Conservation (phyloP, 2,888 invertebrate species). For the Lacanobia wlatinum region DNA sequence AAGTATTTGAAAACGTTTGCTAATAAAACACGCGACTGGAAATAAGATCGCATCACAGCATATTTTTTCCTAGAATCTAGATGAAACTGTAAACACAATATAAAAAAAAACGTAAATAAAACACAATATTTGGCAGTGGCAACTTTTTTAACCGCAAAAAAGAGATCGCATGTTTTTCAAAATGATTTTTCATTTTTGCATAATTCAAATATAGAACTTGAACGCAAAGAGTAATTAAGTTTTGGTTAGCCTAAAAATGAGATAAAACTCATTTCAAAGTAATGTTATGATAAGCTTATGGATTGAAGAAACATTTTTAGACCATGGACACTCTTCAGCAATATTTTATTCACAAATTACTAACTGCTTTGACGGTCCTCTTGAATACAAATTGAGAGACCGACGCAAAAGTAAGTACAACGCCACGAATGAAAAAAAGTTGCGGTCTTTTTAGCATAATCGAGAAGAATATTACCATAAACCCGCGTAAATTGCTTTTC, state of each 20-base stretch:
- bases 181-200: background rate
- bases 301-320: slow-evolving; percentile 22
- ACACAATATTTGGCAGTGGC: slow-evolving; percentile 2
- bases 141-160: slow-evolving; percentile 31
- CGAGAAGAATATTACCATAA: slow-evolving; percentile 56
- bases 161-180: slow-evolving; percentile 5
- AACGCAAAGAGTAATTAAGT: slow-evolving; percentile 2
- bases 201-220: slow-evolving; percentile 36
- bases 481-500: slow-evolving; percentile 58
- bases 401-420: slow-evolving; percentile 16
- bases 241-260: slow-evolving; percentile 14
- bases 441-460: slow-evolving; percentile 52
- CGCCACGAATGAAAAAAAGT: slow-evolving; percentile 38
- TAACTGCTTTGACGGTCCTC: slow-evolving; percentile 22
- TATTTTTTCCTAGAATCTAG: slow-evolving; percentile 9
- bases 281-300: slow-evolving; percentile 27
- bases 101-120: slow-evolving; percentile 10
- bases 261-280: slow-evolving; percentile 2
- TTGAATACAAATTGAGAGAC: slow-evolving; percentile 47
- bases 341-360: slow-evolving; percentile 47
- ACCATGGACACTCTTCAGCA: slow-evolving; percentile 16
- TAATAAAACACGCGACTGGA: slow-evolving; percentile 21
- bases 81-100: slow-evolving; percentile 17
- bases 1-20: slow-evolving; percentile 22
- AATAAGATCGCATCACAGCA: slow-evolving; percentile 19